Conservation (phyloP, 2,797 vertebrate genomes). For the Propithecus deckenii region DNA sequence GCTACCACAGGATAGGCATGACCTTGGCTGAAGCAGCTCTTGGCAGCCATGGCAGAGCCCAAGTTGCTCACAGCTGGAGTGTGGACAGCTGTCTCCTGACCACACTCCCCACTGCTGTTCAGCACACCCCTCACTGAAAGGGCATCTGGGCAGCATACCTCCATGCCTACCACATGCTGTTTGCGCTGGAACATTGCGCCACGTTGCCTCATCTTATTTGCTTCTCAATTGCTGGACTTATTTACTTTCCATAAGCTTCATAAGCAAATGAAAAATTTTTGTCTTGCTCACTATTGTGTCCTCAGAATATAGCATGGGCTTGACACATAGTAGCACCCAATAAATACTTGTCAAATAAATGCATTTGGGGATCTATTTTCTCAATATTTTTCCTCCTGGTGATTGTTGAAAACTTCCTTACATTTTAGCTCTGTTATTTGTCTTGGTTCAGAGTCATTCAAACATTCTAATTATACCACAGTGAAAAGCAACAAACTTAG, state of each 20-base stretch:
- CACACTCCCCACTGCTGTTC: background rate
- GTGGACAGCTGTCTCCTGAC: background rate
- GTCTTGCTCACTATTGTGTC: background rate
- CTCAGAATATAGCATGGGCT: background rate
- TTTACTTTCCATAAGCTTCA: background rate
- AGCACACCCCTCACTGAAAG: background rate
- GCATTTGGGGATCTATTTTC: background rate
- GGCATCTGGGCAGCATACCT: background rate
- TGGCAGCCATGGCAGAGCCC: background rate
- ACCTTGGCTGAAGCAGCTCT: background rate
- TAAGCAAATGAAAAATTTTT: background rate
- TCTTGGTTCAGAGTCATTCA: background rate
- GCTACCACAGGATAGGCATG: background rate
- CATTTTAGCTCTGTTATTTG: background rate
- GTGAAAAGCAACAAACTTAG: background rate
- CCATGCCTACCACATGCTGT: background rate
- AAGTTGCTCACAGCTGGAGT: background rate
- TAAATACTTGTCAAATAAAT: background rate
- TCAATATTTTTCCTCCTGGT: background rate
- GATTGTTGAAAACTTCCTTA: background rate
- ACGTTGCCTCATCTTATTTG: background rate
- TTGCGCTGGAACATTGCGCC: background rate
- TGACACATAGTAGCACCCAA: background rate
- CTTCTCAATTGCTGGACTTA: background rate
- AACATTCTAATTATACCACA: background rate